Percentiles rank a stretch among this genome's conserved stretches.
These are phyloP conservation scores for Onychomys arenicola DNA, from an alignment of 2,797 vertebrate species.

Conservation along the genomic window DNA sequence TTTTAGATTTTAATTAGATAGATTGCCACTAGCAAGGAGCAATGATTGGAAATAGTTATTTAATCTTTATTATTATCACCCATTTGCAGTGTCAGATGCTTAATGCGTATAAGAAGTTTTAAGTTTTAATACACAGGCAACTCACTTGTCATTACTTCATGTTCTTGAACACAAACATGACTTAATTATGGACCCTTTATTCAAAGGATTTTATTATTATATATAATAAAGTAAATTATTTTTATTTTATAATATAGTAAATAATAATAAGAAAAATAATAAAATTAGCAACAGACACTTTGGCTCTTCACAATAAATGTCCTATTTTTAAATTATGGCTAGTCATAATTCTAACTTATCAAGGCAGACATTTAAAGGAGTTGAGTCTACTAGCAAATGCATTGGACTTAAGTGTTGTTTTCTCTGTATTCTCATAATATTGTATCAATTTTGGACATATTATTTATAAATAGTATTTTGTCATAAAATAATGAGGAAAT, in stretches of 20 bases:
- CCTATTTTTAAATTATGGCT: background rate
- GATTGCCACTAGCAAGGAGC: background rate
- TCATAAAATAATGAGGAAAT: background rate
- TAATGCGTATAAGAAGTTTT: background rate
- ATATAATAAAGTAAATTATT: too few relatives aligned
- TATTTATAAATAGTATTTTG: background rate
- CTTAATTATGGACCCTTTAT: background rate
- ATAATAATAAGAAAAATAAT: too few relatives aligned
- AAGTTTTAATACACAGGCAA: background rate
- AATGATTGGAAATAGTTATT: background rate
- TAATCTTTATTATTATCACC: background rate
- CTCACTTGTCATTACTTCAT: background rate
- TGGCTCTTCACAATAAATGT: background rate
- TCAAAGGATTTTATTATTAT: too few relatives aligned
- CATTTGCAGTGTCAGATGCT: background rate
- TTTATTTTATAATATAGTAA: too few relatives aligned
- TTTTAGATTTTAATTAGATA: background rate
- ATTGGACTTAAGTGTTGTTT: background rate
- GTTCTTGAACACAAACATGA: background rate
- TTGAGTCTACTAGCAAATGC: background rate
- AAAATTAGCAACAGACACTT: background rate
- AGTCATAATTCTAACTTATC: background rate
- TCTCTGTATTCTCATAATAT: accelerated
- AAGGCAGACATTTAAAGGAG: background rate
- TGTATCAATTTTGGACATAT: too few relatives aligned